A percentile compares a stretch with the other conserved stretches of the same genome.
These are phyloP conservation scores for Drosophila paulistorum DNA, from an alignment of 1,140 invertebrate species.

Conservation along the genomic window DNA sequence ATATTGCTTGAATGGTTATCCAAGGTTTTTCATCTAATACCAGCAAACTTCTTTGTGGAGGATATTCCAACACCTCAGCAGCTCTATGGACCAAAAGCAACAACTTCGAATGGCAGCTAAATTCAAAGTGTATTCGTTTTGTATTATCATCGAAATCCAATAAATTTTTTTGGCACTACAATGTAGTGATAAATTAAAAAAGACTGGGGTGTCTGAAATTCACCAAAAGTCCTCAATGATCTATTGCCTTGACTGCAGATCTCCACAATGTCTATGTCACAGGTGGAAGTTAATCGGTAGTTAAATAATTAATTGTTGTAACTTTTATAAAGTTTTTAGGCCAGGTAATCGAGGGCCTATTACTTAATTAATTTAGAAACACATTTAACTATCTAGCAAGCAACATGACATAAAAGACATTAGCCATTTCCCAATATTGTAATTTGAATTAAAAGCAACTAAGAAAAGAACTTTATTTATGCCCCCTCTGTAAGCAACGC, in stretches of 20 bases:
- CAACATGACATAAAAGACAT: neutral
- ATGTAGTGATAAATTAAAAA: too few relatives aligned
- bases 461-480: too few relatives aligned
- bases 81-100: slow-evolving; percentile 84
- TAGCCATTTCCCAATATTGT: too few relatives aligned
- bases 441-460: too few relatives aligned
- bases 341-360: slow-evolving; percentile 86
- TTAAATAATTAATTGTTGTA: slow-evolving; percentile 68
- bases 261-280: slow-evolving; percentile 50
- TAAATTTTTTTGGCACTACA: too few relatives aligned
- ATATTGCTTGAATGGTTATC: slow-evolving; percentile 86
- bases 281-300: slow-evolving; percentile 32
- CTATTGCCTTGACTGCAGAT: slow-evolving; percentile 46
- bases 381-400: slow-evolving; percentile 86
- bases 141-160: neutral
- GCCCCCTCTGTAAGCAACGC: too few relatives aligned
- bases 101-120: slow-evolving; percentile 1
- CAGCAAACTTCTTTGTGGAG: slow-evolving; percentile 83
- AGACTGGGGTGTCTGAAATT: slow-evolving; percentile 42
- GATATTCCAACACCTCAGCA: slow-evolving; percentile 72
- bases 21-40: slow-evolving; percentile 86
- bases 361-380: slow-evolving; percentile 85
- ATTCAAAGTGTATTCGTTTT: neutral
- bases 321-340: slow-evolving; percentile 83
- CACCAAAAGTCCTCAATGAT: slow-evolving; percentile 36